Conservation (phyloP, 35 echinoderm and acorn worm species). For the Ophiothrix spiculata region DNA sequence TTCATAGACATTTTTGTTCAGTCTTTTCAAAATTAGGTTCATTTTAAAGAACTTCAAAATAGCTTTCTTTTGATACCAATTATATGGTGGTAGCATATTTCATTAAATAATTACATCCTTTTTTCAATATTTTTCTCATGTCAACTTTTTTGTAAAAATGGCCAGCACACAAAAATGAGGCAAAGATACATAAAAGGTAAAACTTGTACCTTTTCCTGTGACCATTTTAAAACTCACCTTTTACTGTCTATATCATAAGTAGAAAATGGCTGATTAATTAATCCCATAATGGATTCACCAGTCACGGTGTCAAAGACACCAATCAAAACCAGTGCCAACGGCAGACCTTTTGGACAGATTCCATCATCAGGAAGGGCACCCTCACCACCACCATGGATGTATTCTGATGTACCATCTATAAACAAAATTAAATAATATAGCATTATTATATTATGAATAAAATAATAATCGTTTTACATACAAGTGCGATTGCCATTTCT, state of each 20-base stretch:
- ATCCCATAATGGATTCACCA: conserved; percentile 70
- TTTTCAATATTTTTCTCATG: too few relatives aligned
- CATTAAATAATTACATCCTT: too few relatives aligned
- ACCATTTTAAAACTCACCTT: conserved; percentile 14
- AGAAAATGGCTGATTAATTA: conserved; percentile 90
- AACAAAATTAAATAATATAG: too few relatives aligned
- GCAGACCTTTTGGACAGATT: conserved; percentile 61
- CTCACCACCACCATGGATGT: conserved; percentile 68
- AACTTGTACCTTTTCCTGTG: not conserved
- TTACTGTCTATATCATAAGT: conserved; percentile 23
- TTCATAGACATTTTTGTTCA: too few relatives aligned
- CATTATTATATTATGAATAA: too few relatives aligned
- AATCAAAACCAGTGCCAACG: conserved; percentile 82
- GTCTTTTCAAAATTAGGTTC: too few relatives aligned
- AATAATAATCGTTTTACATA: too few relatives aligned
- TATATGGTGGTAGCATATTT: too few relatives aligned
- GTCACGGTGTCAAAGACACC: conserved; percentile 58
- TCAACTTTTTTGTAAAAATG: too few relatives aligned
- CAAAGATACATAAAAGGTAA: not conserved
- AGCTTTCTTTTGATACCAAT: too few relatives aligned
- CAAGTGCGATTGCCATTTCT: too few relatives aligned
- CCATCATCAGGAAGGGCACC: conserved; percentile 42
- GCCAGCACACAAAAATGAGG: not conserved
- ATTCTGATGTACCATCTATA: conserved; percentile 86
- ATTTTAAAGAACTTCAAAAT: too few relatives aligned